Evolutionary conservation across 2,113 vertebrate species (phyloP).

Genomic region (Oxygymnocypris stewartii): DNA sequence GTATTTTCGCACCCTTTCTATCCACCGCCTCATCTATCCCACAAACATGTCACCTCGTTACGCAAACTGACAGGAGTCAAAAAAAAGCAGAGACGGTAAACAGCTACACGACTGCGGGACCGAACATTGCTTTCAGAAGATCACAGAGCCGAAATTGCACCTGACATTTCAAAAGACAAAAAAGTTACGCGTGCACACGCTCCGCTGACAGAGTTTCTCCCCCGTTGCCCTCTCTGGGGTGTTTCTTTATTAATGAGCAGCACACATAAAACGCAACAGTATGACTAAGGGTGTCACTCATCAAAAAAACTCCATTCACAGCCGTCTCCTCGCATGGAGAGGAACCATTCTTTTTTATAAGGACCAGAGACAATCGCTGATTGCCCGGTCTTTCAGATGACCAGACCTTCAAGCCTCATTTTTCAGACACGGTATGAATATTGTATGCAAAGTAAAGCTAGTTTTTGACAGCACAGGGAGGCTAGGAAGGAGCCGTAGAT

Average conservation of each 20-base stretch:
- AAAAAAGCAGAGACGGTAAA: conserved; percentile 62
- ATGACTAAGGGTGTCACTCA: conserved; percentile 96
- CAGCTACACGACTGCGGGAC: conserved; percentile 68
- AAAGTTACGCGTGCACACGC: conserved; percentile 75
- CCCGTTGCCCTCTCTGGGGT: conserved; percentile 86
- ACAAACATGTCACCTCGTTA: conserved; percentile 30
- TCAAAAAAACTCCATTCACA: conserved; percentile 91
- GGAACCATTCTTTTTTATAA: conserved; percentile 96
- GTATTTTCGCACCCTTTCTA: conserved; percentile 22
- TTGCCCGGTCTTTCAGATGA: conserved; percentile 90
- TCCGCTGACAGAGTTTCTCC: conserved; percentile 54
- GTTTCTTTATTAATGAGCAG: conserved; percentile 98
- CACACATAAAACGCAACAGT: conserved; percentile 96
- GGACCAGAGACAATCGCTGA: conserved; percentile 88
- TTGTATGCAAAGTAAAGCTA: conserved; percentile 91
- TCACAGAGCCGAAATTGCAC: conserved; percentile 93
- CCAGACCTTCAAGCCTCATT: conserved; percentile 90
- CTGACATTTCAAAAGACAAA: conserved; percentile 95
- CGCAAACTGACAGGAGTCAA: conserved; percentile 39
- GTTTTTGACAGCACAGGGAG: conserved; percentile 81
- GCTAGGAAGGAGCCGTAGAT: conserved; percentile 61
- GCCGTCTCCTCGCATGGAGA: conserved; percentile 93
- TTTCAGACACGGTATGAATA: conserved; percentile 89
- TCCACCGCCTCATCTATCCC: conserved; percentile 13
- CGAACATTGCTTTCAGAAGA: conserved; percentile 87